Percentiles rank a stretch among this genome's conserved stretches.
These are phyloP conservation scores for Brenthis ino DNA, from an alignment of 2,888 invertebrate species.

Conservation along the genomic window DNA sequence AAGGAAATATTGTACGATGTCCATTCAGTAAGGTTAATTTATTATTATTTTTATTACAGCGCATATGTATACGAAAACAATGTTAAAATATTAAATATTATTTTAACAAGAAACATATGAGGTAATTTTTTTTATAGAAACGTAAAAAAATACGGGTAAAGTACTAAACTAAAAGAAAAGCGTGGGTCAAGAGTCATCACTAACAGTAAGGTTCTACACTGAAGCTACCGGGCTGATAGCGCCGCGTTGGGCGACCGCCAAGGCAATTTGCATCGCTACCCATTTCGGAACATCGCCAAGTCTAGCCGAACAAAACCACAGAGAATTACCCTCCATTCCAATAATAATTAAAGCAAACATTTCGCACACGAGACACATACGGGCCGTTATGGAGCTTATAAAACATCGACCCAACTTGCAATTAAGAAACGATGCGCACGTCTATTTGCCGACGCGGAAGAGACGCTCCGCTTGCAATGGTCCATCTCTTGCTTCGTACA, in stretches of 20 bases:
- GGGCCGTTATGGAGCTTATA: conserved; percentile 81
- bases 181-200: conserved; percentile 58
- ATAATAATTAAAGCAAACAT: conserved; percentile 83
- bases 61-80: no score
- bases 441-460: conserved; percentile 82
- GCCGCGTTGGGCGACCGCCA: conserved; percentile 81
- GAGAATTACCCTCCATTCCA: conserved; percentile 82
- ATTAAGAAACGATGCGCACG: conserved; percentile 77
- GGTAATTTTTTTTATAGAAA: background rate
- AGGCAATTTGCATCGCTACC: conserved; percentile 82
- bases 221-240: conserved; percentile 66
- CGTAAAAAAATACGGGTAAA: background rate
- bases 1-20: conserved; percentile 74
- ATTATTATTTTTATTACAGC: conserved; percentile 27
- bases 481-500: conserved; percentile 65
- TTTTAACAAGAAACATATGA: background rate
- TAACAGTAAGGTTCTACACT: conserved; percentile 62
- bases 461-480: conserved; percentile 76
- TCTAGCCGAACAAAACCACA: conserved; percentile 83
- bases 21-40: conserved; percentile 50
- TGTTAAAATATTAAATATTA: no score
- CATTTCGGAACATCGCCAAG: conserved; percentile 82
- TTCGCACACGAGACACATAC: conserved; percentile 74
- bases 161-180: conserved; percentile 19
- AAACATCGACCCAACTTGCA: conserved; percentile 77